Base-by-base conservation (phyloP, 2,113 vertebrate species). In the Willisornis vidua region DNA sequence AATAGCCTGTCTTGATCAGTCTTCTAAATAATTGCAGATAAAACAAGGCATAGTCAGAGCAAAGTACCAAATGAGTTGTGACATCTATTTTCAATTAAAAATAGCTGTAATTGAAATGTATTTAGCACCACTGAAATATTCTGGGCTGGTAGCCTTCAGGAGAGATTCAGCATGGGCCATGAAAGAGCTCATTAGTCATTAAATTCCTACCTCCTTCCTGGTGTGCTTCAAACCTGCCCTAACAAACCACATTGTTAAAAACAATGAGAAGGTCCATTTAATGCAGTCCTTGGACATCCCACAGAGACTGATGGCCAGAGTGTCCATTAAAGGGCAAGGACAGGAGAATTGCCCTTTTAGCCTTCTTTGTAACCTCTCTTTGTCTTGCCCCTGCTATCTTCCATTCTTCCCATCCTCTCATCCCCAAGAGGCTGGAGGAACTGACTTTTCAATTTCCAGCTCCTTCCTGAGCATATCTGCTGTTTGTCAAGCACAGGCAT, bases 401-500 rank as follows among this genome's bases (percentile, higher is more conserved):
- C 89, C 54, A 75, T 71, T 90, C 83, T 93, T 87, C 88, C 63
- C 37, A 45, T 58, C 68, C 52, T 48, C 68, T 84, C 83, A 52
- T 51, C 52, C 76, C 49, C 66, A 85, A 70, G 90, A 65, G 85
- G 19, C 61, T 35, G 48, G 26, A 94, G 35, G 61, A 96, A 52
- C 90, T 8, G 66, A 85, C 70, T 95, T 91, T 94, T 76, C 93
- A 81, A 65, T 97, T 95, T 91, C 90, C 72, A 89, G 68, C 80
- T 93, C 86, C 59, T 92, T 92, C 88, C 82, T 80, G 55, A 94
- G 76, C 12, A 1, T 84, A 59, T 92, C 94, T 97, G 94, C 86
- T 89, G 57, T 93, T 95, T 87, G 80, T 89, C 96, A 94, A 93
- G 85, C 82, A 74, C 55, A 88, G 43, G 76, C 93, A 89, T 80